Evolutionary conservation across 2,888 invertebrate species (phyloP).

Genomic region (Dorcus hopei): DNA sequence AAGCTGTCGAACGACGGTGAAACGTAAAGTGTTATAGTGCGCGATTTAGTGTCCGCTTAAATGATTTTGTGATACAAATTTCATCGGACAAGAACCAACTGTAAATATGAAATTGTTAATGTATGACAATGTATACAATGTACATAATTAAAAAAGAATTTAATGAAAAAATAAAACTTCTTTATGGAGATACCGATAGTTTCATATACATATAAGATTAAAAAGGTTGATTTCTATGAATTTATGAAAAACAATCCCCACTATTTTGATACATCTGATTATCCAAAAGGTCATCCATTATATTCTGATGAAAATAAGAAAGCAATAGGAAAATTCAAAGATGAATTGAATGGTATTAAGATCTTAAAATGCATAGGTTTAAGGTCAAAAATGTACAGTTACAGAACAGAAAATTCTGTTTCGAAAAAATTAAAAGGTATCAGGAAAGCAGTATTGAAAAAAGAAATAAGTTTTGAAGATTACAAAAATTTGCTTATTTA

Average conservation of each 20-base stretch:
- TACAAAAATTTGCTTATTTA: constrained; percentile 20
- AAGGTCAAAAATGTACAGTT: constrained; percentile 22
- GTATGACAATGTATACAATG: constrained; percentile 16
- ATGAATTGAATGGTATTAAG: constrained; percentile 16
- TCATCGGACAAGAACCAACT: no score
- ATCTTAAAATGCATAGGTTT: constrained; percentile 17
- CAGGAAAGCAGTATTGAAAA: constrained; percentile 17
- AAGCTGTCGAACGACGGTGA: no score
- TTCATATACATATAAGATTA: constrained; percentile 20
- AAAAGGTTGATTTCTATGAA: constrained; percentile 17
- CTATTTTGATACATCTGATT: constrained; percentile 18
- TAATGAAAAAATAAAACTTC: constrained; percentile 19
- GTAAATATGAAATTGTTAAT: no score
- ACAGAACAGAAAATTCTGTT: constrained; percentile 18
- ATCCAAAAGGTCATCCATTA: constrained; percentile 14
- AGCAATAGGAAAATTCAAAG: constrained; percentile 18
- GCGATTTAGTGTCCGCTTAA: no score
- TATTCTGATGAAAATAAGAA: constrained; percentile 20
- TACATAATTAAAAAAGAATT: constrained; percentile 15
- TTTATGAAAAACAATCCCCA: constrained; percentile 9
- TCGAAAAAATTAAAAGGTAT: constrained; percentile 21
- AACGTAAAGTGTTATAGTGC: no score
- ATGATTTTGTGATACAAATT: no score
- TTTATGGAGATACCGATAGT: constrained; percentile 18
- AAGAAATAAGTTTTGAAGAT: constrained; percentile 20